phyloP scores from a whole-genome alignment of 92 coral and sea anemone genomes.

The Epizoanthus stellaris region DNA sequence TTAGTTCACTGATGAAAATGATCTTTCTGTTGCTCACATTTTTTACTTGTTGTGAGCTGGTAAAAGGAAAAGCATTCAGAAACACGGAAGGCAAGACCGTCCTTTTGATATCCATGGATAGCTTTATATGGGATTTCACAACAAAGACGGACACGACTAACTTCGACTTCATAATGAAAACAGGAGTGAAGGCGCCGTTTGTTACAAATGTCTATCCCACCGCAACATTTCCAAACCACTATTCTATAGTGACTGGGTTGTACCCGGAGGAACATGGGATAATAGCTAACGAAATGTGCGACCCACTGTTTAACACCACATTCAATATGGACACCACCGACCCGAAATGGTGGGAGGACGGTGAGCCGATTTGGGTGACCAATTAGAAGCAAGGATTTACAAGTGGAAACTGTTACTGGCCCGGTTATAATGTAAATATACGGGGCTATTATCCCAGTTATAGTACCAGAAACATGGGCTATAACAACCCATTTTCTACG shows the following conservation, averaged over 20 bases:
- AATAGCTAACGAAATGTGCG: conserved; percentile 75
- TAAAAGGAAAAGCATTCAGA: no score
- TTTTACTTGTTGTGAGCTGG: no score
- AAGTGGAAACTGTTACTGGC: conserved; percentile 83
- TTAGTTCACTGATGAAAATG: no score
- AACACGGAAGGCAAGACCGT: conserved; percentile 42
- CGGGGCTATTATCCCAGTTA: conserved; percentile 66
- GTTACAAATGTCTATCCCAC: conserved; percentile 82
- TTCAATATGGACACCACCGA: conserved; percentile 73
- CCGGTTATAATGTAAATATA: conserved; percentile 77
- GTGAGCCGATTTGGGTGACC: conserved; percentile 88
- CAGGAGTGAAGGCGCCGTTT: conserved; percentile 76
- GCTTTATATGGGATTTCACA: conserved; percentile 86
- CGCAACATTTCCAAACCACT: conserved; percentile 77
- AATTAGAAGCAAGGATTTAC: conserved; percentile 81
- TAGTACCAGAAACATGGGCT: conserved; percentile 49
- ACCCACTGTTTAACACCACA: conserved; percentile 64
- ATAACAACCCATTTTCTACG: conserved; percentile 56
- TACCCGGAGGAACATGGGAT: conserved; percentile 91
- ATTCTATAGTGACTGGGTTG: conserved; percentile 81
- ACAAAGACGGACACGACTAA: conserved; percentile 72
- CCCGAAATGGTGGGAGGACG: conserved; percentile 88
- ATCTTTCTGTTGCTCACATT: no score
- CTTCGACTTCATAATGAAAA: conserved; percentile 60
- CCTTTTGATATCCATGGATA: conserved; percentile 73